A percentile compares a stretch with the other conserved stretches of the same genome.
phyloP scores from a whole-genome alignment of 2,113 vertebrate genomes.

The Pelvicachromis taeniatus region DNA sequence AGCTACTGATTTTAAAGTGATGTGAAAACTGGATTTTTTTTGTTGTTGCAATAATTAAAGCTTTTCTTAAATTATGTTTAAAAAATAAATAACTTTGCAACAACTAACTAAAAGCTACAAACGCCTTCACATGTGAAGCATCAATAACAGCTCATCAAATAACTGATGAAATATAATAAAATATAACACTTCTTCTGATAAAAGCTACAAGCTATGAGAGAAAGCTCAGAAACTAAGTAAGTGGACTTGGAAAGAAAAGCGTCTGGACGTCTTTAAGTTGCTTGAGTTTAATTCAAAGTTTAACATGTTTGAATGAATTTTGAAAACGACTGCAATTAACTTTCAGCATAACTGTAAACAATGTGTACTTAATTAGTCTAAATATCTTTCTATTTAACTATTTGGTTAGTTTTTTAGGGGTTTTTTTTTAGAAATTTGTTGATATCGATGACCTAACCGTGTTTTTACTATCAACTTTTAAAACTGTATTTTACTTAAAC shows the following conservation, averaged over 20 bases:
- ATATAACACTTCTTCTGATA: background rate
- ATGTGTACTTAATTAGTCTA: too few relatives aligned
- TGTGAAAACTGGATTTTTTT: background rate
- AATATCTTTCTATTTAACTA: background rate
- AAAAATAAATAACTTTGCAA: background rate
- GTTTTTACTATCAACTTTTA: background rate
- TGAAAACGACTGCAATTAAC: background rate
- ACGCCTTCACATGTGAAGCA: background rate
- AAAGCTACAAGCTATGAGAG: background rate
- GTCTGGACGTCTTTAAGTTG: too few relatives aligned
- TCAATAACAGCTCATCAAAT: background rate
- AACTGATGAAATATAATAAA: background rate
- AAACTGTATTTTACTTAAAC: background rate
- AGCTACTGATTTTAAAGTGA: background rate
- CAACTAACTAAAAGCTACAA: background rate
- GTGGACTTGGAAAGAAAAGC: background rate
- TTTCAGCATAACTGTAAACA: background rate
- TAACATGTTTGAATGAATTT: background rate
- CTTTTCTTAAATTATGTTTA: background rate
- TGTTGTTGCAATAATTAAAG: background rate
- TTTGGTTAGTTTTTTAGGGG: background rate
- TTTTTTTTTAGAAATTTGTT: fast-evolving
- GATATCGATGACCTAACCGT: background rate
- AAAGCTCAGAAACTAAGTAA: background rate
- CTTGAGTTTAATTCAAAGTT: background rate